These are phyloP conservation scores for Narcine bancroftii DNA, from an alignment of 2,113 vertebrate genomes.

Conservation along the genomic window DNA sequence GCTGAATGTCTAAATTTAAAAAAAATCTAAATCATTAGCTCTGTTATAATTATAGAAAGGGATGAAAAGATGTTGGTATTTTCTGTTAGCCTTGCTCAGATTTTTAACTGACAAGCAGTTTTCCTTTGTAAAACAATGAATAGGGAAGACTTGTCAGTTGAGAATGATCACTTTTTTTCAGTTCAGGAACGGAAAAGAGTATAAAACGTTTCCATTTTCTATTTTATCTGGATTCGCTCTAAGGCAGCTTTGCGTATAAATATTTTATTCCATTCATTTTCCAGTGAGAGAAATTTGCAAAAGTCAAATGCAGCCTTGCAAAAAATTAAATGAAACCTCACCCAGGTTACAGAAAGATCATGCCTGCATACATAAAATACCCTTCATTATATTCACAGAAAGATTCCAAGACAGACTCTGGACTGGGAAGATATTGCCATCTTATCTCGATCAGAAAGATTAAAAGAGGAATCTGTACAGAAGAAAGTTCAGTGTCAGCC, in stretches of 20 bases:
- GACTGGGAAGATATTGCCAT: not conserved
- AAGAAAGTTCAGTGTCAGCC: constrained; percentile 45
- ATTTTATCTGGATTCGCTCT: not conserved
- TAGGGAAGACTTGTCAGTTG: not conserved
- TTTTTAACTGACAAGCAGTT: not conserved
- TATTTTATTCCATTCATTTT: constrained; percentile 48
- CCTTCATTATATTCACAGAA: constrained; percentile 38
- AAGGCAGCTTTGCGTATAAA: constrained; percentile 42
- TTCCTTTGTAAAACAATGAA: not conserved
- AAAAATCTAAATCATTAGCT: no score
- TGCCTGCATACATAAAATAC: not conserved
- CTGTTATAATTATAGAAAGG: not conserved
- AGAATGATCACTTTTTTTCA: not conserved
- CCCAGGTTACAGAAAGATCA: not conserved
- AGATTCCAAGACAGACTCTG: constrained; percentile 37
- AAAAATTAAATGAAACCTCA: constrained; percentile 5
- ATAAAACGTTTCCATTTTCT: not conserved
- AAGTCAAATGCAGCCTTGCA: constrained; percentile 36
- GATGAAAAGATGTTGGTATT: not conserved
- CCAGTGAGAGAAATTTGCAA: constrained; percentile 46
- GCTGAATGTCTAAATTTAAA: no score
- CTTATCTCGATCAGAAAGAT: constrained; percentile 37
- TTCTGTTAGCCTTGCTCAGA: not conserved
- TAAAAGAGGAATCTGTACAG: constrained; percentile 41
- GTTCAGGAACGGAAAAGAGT: not conserved